These are phyloP conservation scores for Cephalopholis sonnerati DNA, from an alignment of 2,113 vertebrate genomes.

Conservation along the genomic window DNA sequence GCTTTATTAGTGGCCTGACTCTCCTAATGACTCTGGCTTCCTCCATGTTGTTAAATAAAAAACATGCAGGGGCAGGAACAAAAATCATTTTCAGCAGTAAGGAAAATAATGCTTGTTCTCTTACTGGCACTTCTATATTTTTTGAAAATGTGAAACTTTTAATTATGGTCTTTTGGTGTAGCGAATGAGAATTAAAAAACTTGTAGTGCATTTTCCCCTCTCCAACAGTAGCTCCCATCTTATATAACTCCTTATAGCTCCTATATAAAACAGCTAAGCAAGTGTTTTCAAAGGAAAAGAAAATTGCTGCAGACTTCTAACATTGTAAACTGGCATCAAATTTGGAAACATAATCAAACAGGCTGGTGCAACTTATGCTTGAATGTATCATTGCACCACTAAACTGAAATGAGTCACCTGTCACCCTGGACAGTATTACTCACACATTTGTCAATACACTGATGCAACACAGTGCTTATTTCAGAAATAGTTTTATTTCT, in stretches of 20 bases:
- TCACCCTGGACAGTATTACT: constrained; percentile 35
- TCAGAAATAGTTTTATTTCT: constrained; percentile 41
- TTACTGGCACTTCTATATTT: not conserved
- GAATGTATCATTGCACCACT: constrained; percentile 20
- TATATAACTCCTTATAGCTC: not conserved
- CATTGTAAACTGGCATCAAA: not conserved
- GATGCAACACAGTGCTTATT: constrained; percentile 53
- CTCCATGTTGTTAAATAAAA: constrained; percentile 30
- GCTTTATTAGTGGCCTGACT: constrained; percentile 63
- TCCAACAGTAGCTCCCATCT: not conserved
- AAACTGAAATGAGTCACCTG: constrained; percentile 22
- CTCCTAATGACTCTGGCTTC: constrained; percentile 40
- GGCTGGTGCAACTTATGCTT: constrained; percentile 23
- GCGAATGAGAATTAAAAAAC: not conserved
- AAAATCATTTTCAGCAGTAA: not conserved
- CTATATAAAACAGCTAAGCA: constrained; percentile 1
- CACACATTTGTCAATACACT: constrained; percentile 45
- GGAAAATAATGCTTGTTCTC: not conserved
- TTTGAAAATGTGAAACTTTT: not conserved
- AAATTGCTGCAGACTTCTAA: constrained; percentile 4
- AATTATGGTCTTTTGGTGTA: not conserved
- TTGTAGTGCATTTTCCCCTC: not conserved
- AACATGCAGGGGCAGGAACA: constrained; percentile 11
- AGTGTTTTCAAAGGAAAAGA: not conserved
- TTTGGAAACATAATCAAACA: constrained; percentile 24